Evolutionary conservation across 2,888 invertebrate genomes (phyloP), one percentile per base, ranked within the genome.

Genomic region (Myopa tessellatipennis): DNA sequence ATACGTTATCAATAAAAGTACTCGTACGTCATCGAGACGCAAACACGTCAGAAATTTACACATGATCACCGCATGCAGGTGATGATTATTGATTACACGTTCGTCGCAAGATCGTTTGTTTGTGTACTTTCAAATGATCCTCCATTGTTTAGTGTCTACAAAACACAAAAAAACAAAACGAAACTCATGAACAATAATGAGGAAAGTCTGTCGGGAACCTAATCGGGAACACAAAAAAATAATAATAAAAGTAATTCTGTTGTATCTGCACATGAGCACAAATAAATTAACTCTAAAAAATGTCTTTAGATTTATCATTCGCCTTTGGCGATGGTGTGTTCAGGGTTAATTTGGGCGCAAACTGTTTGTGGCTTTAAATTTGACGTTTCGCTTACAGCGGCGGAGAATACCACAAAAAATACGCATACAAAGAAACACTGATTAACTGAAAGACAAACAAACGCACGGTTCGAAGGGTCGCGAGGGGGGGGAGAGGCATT

Each of bases 321-420:
- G 58, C n/a, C 18, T 34, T 52, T 34, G 71, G 45, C n/a, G 73
- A 73, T 38, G 68, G n/a, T 67, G 63, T n/a, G 70, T 45, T 58
- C 58, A 68, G 69, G 76, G 76, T 76, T 76, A 76, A 76, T 76
- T 76, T 63, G 76, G 76, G 14, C 68, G 69, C 75, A 76, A 76
- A 69, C 75, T 36, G 68, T 58, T 74, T 69, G 69, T 76, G 76
- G 61, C 76, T 70, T 76, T 63, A 63, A 70, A 60, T 60, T 76
- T 61, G 60, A 76, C 69, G 61, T 70, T 76, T 74, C 63, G 63
- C 52, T 60, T 61, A 12, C 12, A 60, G 72, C 72, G 36, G 58
- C 63, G 36, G 4, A 65, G 63, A 50, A 63, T 58, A 63, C 26
- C 26, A 26, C 26, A 34, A 74, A 16, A n/a, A 14, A n/a, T 12